These are phyloP conservation scores for Polypterus senegalus DNA, from an alignment of 2,113 vertebrate genomes.

Conservation along the genomic window DNA sequence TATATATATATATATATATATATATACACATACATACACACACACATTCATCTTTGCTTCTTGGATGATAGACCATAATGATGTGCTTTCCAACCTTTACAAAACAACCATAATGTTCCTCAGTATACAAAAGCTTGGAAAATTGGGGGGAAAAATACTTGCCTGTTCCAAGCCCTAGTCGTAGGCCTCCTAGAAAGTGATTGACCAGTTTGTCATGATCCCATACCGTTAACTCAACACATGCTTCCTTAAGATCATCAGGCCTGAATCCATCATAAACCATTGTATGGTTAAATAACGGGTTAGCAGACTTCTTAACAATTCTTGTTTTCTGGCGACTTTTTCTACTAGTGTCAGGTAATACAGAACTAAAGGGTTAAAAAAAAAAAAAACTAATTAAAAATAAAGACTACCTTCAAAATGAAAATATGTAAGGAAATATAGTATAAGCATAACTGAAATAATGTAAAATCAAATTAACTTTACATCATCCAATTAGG, in stretches of 20 bases:
- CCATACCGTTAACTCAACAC: slow-evolving; percentile 86
- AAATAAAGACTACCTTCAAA: too few species aligned
- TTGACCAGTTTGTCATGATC: slow-evolving; percentile 73
- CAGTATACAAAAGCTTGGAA: neutral
- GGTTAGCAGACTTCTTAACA: slow-evolving; percentile 65
- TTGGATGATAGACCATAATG: too few species aligned
- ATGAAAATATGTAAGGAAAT: too few species aligned
- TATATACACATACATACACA: too few species aligned
- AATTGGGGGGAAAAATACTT: slow-evolving; percentile 4
- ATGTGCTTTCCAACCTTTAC: too few species aligned
- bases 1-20: too few species aligned
- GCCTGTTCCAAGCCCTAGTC: slow-evolving; percentile 85
- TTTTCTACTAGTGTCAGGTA: slow-evolving; percentile 75
- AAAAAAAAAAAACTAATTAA: slow-evolving; percentile 10
- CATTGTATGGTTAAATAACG: slow-evolving; percentile 90
- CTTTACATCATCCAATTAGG: too few species aligned
- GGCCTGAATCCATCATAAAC: slow-evolving; percentile 75
- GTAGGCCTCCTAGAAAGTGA: slow-evolving; percentile 76
- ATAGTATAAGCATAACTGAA: too few species aligned
- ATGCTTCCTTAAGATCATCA: slow-evolving; percentile 74
- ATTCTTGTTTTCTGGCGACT: slow-evolving; percentile 77
- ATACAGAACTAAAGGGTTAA: slow-evolving; percentile 52
- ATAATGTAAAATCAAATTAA: too few species aligned
- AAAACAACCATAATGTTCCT: too few species aligned
- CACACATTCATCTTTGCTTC: too few species aligned